Evolutionary conservation across 2,113 vertebrate species (phyloP), one percentile per base, ranked within the genome.

Genomic region (Anoplopoma fimbria): DNA sequence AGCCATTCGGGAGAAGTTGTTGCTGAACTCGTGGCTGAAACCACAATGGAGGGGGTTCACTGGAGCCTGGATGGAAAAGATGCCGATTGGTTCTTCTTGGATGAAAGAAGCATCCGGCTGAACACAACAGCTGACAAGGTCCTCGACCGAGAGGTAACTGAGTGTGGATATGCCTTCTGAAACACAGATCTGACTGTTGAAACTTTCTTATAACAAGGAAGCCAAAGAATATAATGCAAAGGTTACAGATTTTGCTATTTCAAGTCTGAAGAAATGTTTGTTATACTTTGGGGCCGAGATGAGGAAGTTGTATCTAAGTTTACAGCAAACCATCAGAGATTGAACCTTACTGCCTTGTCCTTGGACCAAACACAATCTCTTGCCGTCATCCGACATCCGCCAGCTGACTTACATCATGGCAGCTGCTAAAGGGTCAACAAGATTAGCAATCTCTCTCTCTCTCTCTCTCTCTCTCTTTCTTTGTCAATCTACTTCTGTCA

Each of bases 41-140:
- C 76, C 4, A 84, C 86, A 38, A 17, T 69, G 19, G 60, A 89
- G 4, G 80, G 88, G 4, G 78, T 96, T 21, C 89, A 84, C 45
- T 94, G 96, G 92, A 94, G 77, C 33, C 86, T 97, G 51, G 82
- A 80, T 0, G 97, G 96, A n/a, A 63, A 93, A 2, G 94, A 97
- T 19, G 94, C 95, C 1, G 34, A 94, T 4, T 97, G 97, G 97
- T 96, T 97, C 89, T 96, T 93, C 87, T 79, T 97, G 87, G 96
- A 97, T 0, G 94, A 93, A 0, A 92, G 88, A 84, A 90, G 88
- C 49, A 87, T 97, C 34, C 90, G 95, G 55, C 92, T 97, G 49
- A 97, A 97, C 68, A 76, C 93, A 6, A 95, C 96, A 0, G 79
- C 89, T 0, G 94, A 93, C 33, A 90, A 86, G 49, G 71, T 88